phyloP scores from a whole-genome alignment of 2,113 vertebrate genomes.

The Petrocephalus zakoni region DNA sequence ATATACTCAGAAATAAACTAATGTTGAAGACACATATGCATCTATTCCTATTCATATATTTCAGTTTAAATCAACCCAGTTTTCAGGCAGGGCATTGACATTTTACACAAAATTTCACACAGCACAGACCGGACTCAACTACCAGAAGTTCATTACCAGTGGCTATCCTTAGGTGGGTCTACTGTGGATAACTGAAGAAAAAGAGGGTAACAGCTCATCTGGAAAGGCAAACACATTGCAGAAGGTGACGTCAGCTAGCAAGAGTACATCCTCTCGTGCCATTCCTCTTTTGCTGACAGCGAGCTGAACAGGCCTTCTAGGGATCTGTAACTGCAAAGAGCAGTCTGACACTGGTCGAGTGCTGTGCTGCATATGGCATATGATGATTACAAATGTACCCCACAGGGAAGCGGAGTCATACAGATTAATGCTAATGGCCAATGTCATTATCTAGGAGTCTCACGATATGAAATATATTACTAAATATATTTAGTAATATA shows the following conservation, averaged over 20 bases:
- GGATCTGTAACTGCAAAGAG: neutral
- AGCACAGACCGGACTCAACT: neutral
- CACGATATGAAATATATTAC: too few relatives aligned
- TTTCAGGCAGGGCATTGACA: neutral
- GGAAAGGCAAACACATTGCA: neutral
- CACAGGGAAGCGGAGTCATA: neutral
- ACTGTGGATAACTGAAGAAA: neutral
- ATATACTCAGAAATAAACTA: neutral
- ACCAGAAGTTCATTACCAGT: neutral
- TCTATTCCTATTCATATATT: neutral
- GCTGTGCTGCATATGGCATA: slow-evolving; percentile 2
- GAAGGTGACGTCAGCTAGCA: neutral
- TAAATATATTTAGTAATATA: too few relatives aligned
- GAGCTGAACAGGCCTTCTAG: neutral
- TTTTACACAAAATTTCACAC: neutral
- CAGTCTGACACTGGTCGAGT: neutral
- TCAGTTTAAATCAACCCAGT: neutral
- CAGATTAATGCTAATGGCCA: neutral
- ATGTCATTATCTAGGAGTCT: too few relatives aligned
- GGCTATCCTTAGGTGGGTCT: neutral
- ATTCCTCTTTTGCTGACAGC: neutral
- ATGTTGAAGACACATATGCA: neutral
- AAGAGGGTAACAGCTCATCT: neutral
- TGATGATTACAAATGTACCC: slow-evolving; percentile 10
- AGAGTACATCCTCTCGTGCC: neutral